phyloP scores from a whole-genome alignment of 2,888 invertebrate species.

The Apamea monoglypha region DNA sequence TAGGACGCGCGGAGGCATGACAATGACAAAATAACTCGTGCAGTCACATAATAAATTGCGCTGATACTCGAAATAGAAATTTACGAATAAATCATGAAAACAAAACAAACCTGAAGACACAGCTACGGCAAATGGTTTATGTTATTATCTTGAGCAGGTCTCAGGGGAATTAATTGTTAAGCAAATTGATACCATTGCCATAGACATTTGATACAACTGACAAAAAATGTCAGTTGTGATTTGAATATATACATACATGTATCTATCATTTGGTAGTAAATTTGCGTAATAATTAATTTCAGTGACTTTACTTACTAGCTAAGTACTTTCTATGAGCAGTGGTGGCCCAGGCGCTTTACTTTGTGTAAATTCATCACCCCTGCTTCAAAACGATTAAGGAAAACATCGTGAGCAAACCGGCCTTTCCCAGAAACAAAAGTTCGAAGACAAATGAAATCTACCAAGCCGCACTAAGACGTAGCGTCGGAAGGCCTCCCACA shows the following conservation, averaged over 20 bases:
- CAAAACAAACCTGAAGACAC: not conserved
- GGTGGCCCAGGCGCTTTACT: too few relatives aligned
- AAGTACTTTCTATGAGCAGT: not conserved
- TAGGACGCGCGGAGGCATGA: constrained; percentile 24
- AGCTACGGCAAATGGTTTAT: not conserved
- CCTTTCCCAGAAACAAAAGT: too few relatives aligned
- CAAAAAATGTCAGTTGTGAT: too few relatives aligned
- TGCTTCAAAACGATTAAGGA: not conserved
- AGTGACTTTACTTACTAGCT: not conserved
- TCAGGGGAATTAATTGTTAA: not conserved
- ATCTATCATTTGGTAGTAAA: not conserved
- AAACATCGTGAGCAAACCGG: too few relatives aligned
- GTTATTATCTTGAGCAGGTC: not conserved
- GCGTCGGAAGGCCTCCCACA: too few relatives aligned
- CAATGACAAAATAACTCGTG: constrained; percentile 31
- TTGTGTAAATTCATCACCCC: too few relatives aligned
- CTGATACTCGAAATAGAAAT: constrained; percentile 25
- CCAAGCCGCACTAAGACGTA: too few relatives aligned
- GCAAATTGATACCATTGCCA: not conserved
- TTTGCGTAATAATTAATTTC: not conserved
- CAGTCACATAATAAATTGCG: constrained; percentile 20
- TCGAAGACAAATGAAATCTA: not conserved
- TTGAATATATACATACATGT: not conserved
- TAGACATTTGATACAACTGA: not conserved
- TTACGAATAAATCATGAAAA: constrained; percentile 23